Conservation (phyloP, 2,113 vertebrate species). For the Eurypyga helias region DNA sequence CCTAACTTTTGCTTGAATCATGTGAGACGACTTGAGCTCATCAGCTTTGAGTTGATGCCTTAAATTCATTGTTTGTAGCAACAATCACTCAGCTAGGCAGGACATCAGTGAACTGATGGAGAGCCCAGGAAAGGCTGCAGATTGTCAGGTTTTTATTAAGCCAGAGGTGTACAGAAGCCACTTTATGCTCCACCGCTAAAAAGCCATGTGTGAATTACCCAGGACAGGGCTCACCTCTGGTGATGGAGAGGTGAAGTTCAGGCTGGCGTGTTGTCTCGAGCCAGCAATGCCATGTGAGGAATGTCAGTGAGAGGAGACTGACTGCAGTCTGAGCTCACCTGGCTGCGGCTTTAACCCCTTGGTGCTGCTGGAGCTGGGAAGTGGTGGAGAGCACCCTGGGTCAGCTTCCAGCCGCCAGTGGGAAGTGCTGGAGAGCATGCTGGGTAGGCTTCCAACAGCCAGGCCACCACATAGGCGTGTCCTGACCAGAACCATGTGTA, state of each 20-base stretch:
- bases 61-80: background rate
- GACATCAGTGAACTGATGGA: background rate
- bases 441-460: background rate
- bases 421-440: background rate
- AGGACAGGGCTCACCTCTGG: background rate
- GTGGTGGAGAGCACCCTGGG: background rate
- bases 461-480: background rate
- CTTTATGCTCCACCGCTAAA: background rate
- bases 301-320: background rate
- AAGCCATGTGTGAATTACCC: background rate
- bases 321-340: background rate
- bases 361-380: background rate
- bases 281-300: background rate
- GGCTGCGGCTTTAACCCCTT: background rate
- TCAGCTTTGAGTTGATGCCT: background rate
- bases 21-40: background rate
- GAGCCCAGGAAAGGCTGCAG: background rate
- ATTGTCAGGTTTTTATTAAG: background rate
- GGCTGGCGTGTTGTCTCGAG: background rate
- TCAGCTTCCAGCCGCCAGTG: background rate
- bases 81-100: background rate
- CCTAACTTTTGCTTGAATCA: conserved; percentile 27
- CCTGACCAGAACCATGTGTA: background rate
- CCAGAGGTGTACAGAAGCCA: background rate
- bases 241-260: background rate